phyloP scores from a whole-genome alignment of 2,797 vertebrate species.

The Spheniscus humboldti region DNA sequence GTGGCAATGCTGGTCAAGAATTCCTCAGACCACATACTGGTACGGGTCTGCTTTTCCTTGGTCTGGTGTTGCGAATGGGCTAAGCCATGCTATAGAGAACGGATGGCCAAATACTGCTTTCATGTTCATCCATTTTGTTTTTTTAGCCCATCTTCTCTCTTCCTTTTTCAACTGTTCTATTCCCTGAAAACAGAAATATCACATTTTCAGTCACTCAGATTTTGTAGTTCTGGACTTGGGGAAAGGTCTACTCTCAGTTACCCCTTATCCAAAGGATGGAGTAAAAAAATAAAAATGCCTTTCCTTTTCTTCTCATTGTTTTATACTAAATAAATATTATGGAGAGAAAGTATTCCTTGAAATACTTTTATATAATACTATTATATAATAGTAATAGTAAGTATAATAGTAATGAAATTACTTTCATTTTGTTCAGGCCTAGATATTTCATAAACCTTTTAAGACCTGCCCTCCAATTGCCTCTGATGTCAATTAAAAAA shows the following conservation, averaged over 20 bases:
- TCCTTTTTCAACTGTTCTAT: conserved; percentile 99
- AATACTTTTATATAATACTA: not conserved
- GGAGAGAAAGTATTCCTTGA: not conserved
- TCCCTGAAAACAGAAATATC: conserved; percentile 92
- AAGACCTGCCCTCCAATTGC: not conserved
- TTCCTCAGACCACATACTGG: conserved; percentile 95
- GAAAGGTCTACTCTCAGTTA: conserved; percentile 15
- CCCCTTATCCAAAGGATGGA: conserved; percentile 6
- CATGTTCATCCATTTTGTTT: conserved; percentile 98
- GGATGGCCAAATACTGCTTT: conserved; percentile 98
- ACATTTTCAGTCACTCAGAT: conserved; percentile 73
- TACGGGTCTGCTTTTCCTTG: conserved; percentile 94
- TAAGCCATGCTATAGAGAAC: conserved; percentile 95
- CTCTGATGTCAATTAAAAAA: not conserved
- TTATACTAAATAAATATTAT: not conserved
- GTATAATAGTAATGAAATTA: not conserved
- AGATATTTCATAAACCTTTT: not conserved
- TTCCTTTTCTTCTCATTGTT: not conserved
- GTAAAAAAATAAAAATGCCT: conserved; percentile 12
- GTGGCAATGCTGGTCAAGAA: conserved; percentile 70
- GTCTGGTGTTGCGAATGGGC: conserved; percentile 91
- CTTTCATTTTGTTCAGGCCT: not conserved
- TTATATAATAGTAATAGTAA: too few species aligned
- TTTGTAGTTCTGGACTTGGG: conserved; percentile 31
- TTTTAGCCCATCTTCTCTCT: conserved; percentile 97